Conservation (phyloP, 2,797 vertebrate genomes). For the Hippocampus kuda region DNA sequence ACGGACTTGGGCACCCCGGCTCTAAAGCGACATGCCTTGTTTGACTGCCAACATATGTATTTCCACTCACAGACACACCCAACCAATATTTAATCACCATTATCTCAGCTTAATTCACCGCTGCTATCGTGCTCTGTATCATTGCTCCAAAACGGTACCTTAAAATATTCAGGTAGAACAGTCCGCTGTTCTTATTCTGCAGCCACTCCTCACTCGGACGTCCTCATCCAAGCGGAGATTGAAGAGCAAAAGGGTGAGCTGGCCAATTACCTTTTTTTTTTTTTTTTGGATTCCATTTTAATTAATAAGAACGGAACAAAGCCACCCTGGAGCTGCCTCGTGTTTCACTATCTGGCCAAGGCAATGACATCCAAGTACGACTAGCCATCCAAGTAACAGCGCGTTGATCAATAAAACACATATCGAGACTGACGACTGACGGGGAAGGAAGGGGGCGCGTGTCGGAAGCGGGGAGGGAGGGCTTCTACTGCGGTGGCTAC, state of each 20-base stretch:
- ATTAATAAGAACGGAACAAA: not conserved
- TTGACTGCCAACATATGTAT: slow-evolving; percentile 10
- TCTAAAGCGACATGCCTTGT: not conserved
- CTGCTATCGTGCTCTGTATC: slow-evolving; percentile 24
- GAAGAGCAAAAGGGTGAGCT: not conserved
- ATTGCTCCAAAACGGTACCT: slow-evolving; percentile 1
- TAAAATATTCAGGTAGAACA: slow-evolving; percentile 28
- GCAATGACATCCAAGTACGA: slow-evolving; percentile 27
- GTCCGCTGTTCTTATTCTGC: slow-evolving; percentile 11
- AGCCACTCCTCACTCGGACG: not conserved
- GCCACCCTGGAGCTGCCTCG: not conserved
- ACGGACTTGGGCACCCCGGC: too few relatives aligned
- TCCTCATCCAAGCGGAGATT: slow-evolving; percentile 4
- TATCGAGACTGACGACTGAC: slow-evolving; percentile 35
- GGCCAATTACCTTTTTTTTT: not conserved
- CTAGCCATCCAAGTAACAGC: slow-evolving; percentile 36
- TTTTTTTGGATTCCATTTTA: not conserved
- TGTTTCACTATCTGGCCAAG: slow-evolving; percentile 24
- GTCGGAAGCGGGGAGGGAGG: not conserved
- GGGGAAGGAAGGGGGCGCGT: slow-evolving; percentile 5
- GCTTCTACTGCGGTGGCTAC: slow-evolving; percentile 26
- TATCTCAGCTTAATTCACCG: slow-evolving; percentile 29
- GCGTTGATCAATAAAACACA: slow-evolving; percentile 48
- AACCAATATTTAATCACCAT: slow-evolving; percentile 49
- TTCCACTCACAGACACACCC: slow-evolving; percentile 24